Percentiles rank a stretch among this genome's conserved stretches.
Conservation (phyloP, 2,888 invertebrate genomes). For the Scaeva pyrastri region DNA sequence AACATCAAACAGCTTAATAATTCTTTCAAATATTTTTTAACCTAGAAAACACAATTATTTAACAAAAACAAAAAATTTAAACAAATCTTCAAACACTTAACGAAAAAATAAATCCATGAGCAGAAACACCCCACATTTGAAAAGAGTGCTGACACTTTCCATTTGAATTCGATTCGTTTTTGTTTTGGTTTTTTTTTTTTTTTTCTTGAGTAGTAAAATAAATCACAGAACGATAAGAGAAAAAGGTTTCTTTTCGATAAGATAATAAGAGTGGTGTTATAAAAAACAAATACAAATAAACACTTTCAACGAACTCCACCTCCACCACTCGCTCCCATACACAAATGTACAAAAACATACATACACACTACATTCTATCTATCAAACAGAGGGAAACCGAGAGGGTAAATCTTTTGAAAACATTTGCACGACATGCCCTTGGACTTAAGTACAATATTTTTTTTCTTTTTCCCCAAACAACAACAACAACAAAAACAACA, state of each 20-base stretch:
- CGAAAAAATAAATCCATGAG: not conserved
- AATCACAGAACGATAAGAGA: slow-evolving; percentile 65
- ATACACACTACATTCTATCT: not conserved
- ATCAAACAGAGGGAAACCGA: not conserved
- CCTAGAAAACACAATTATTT: no score
- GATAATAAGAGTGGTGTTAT: slow-evolving; percentile 57
- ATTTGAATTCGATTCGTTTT: slow-evolving; percentile 38
- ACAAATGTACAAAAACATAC: not conserved
- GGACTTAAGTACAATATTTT: slow-evolving; percentile 20
- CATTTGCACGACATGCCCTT: slow-evolving; percentile 22
- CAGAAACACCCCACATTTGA: slow-evolving; percentile 24
- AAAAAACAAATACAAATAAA: slow-evolving; percentile 46
- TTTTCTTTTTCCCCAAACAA: not conserved
- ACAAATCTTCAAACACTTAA: not conserved
- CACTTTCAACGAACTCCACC: slow-evolving; percentile 21
- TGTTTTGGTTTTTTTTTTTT: slow-evolving; percentile 11
- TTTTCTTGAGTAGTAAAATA: slow-evolving; percentile 37
- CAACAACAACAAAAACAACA: slow-evolving; percentile 2
- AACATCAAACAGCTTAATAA: no score
- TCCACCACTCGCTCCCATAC: not conserved
- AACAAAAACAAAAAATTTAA: not conserved
- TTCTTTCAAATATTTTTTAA: no score
- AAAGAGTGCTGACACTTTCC: slow-evolving; percentile 36
- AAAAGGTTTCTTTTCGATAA: slow-evolving; percentile 63
- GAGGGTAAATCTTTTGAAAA: slow-evolving; percentile 23